Evolutionary conservation across 2,797 vertebrate species (phyloP).

Genomic region (Petrocephalus schoutedeni): DNA sequence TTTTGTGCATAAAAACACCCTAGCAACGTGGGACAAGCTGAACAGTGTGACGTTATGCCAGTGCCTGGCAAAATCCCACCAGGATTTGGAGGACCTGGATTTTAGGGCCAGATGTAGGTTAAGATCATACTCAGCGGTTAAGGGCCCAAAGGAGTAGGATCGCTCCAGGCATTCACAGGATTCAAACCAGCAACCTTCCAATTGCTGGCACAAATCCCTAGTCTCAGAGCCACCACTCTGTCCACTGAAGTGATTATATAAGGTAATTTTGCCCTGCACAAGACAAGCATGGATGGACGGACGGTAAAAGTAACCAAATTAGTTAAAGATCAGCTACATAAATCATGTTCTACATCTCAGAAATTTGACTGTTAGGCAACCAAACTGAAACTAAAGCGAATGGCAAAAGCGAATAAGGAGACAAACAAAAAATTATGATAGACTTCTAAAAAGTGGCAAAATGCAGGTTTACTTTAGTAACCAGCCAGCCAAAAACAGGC

Average conservation of each 20-base stretch:
- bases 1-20: too few species aligned
- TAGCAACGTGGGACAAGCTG: neutral
- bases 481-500: neutral
- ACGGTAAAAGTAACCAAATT: neutral
- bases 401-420: neutral
- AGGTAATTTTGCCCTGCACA: neutral
- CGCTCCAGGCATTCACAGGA: too few species aligned
- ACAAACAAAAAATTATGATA: neutral
- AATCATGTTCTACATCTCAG: neutral
- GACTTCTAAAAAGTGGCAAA: neutral
- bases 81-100: too few species aligned
- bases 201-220: too few species aligned
- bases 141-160: too few species aligned
- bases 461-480: neutral
- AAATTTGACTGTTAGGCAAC: too few species aligned
- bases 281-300: neutral
- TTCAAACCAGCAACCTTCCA: too few species aligned
- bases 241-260: neutral
- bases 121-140: too few species aligned
- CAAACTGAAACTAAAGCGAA: neutral
- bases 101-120: too few species aligned
- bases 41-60: too few species aligned
- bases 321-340: neutral
- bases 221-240: too few species aligned
- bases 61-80: too few species aligned